Conservation (phyloP, 2,797 vertebrate species). For the Aeoliscus strigatus region DNA sequence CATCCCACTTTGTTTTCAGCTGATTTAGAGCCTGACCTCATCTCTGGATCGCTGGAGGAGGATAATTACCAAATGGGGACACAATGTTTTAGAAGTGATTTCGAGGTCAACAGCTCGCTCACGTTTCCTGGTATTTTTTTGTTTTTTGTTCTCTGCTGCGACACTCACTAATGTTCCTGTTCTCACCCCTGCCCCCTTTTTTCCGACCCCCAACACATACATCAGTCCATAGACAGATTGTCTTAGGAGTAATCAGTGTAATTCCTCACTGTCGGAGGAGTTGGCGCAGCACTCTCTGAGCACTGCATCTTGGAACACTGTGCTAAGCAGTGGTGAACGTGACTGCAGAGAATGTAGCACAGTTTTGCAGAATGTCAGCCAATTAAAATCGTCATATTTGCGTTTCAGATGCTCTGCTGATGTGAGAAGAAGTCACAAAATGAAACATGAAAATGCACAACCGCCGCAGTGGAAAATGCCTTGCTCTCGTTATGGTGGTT, state of each 20-base stretch:
- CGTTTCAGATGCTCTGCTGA: constrained; percentile 35
- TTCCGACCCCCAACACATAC: constrained; percentile 34
- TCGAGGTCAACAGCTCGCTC: constrained; percentile 58
- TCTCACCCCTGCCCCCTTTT: background rate
- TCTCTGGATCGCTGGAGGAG: constrained; percentile 61
- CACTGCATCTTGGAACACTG: constrained; percentile 55
- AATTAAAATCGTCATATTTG: constrained; percentile 60
- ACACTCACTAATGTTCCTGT: constrained; percentile 39
- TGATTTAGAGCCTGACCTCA: constrained; percentile 69
- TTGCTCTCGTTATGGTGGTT: background rate
- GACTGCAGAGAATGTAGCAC: constrained; percentile 63
- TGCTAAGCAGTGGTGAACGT: constrained; percentile 52
- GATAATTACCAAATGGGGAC: constrained; percentile 72
- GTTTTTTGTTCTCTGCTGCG: constrained; percentile 40
- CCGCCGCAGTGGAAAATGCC: background rate
- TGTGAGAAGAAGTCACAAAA: constrained; percentile 37
- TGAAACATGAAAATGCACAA: constrained; percentile 15
- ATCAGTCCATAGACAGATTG: constrained; percentile 43
- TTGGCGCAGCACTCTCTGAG: constrained; percentile 45
- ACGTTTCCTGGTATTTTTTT: constrained; percentile 51
- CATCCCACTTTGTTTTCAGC: constrained; percentile 63
- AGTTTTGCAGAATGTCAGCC: constrained; percentile 57
- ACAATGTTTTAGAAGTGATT: constrained; percentile 63
- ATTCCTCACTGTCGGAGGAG: constrained; percentile 49
- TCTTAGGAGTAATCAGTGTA: constrained; percentile 50